Percentiles rank a stretch among this genome's conserved stretches.
These are phyloP conservation scores for Cepaea hortensis DNA, from an alignment of 2,888 invertebrate genomes.

Conservation along the genomic window DNA sequence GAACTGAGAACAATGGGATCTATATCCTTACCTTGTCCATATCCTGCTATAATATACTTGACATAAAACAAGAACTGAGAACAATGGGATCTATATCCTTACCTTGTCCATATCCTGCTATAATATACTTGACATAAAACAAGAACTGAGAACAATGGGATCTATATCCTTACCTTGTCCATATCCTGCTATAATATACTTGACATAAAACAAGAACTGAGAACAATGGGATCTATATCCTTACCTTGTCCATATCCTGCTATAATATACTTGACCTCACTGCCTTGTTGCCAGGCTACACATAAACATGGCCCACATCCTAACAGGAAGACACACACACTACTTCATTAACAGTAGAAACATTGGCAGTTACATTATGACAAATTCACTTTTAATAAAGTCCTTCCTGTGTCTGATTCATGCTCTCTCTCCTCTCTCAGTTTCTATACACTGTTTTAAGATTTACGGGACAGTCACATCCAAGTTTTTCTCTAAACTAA, in stretches of 20 bases:
- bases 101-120: constrained; percentile 31
- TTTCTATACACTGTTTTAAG: background rate
- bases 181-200: background rate
- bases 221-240: background rate
- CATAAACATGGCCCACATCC: constrained; percentile 42
- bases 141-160: background rate
- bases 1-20: background rate
- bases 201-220: background rate
- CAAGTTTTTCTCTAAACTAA: no score
- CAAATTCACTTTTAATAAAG: no score
- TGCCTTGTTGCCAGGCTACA: constrained; percentile 39
- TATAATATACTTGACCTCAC: constrained; percentile 8
- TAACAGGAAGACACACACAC: background rate
- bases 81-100: background rate
- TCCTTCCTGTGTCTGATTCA: background rate
- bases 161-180: background rate
- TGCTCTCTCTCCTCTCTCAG: background rate
- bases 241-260: constrained; percentile 28
- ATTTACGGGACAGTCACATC: background rate
- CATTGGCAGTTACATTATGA: background rate
- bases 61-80: background rate
- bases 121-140: constrained; percentile 8
- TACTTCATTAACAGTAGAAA: background rate
- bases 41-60: constrained; percentile 33
- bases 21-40: constrained; percentile 6